Base-by-base conservation (phyloP, 2,797 vertebrate genomes). In the Decapterus maruadsi region DNA sequence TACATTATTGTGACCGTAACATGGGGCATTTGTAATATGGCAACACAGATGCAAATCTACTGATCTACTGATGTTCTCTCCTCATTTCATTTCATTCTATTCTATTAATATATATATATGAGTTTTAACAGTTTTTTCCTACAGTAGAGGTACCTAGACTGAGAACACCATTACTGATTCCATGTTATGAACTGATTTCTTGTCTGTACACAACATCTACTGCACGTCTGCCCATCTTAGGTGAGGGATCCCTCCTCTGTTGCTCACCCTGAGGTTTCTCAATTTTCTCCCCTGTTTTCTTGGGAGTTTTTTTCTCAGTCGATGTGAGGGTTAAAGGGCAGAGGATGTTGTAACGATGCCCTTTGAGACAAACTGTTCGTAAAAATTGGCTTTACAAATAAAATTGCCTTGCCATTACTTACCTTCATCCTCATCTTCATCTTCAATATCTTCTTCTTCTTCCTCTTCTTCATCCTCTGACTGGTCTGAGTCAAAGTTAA, bases 401-500 rank as follows among this genome's bases (percentile, higher is more conserved):
- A 26, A 26, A 26, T 26, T 26, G 26, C 26, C 26, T 26, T 26
- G 26, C 10, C 0, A 22, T 58, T 54, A 86, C 87, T 55, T 62
- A 95, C 94, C 58, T 58, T 82, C 73, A 45, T 67, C 87, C 1
- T 55, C 60, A 0, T 83, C 83, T 58, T 82, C 73, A 45, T 67
- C 87, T 1, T 55, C 60, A 0, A 82, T 82, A 8, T 94, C 88
- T 1, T 68, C 78, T 0, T 78, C 80, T 26, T 26, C 3, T 1
- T 90, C 88, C 7, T 79, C 80, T 0, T 89, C 84, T 8, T 93
- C 91, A 9, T 93, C 89, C 26, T 95, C 94, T 1, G 96, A 97
- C 58, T 94, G 72, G 1, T 98, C 97, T 0, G 97, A 99, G 81
- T 99, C 98, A 61, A 99, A 99, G 95, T 99, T 99, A 55, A 99